Evolutionary conservation across 2,113 vertebrate genomes (phyloP).

Genomic region (Noctilio leporinus): DNA sequence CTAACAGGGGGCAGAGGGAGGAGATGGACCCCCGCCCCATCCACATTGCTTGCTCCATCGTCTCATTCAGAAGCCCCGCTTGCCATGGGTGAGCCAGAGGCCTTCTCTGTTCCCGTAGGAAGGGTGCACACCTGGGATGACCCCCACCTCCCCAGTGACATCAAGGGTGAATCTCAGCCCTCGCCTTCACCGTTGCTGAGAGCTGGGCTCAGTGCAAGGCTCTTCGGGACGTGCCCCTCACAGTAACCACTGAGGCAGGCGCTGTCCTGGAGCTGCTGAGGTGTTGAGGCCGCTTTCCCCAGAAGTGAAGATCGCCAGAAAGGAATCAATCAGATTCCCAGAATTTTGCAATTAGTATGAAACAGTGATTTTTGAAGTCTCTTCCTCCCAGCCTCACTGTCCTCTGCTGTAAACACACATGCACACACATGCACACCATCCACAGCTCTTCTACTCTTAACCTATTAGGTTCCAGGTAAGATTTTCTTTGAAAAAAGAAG

Average conservation of each 20-base stretch:
- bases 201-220: background rate
- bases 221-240: background rate
- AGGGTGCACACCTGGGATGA: background rate
- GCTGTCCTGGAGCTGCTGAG: background rate
- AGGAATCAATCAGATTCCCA: conserved; percentile 21
- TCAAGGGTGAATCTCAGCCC: background rate
- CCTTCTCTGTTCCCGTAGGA: background rate
- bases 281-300: background rate
- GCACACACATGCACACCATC: background rate
- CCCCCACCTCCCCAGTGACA: background rate
- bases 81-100: background rate
- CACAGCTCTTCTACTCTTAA: background rate
- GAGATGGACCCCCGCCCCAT: background rate
- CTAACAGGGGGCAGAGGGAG: background rate
- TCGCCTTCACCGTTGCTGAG: background rate
- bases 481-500: conserved; percentile 5
- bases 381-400: background rate
- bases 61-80: background rate
- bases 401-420: background rate
- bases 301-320: conserved; percentile 4
- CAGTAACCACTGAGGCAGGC: background rate
- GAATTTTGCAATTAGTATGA: conserved; percentile 30
- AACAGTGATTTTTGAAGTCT: conserved; percentile 40
- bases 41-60: background rate
- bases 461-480: background rate